Conservation (phyloP, 1,140 invertebrate genomes). For the Leptopilina boulardi region DNA sequence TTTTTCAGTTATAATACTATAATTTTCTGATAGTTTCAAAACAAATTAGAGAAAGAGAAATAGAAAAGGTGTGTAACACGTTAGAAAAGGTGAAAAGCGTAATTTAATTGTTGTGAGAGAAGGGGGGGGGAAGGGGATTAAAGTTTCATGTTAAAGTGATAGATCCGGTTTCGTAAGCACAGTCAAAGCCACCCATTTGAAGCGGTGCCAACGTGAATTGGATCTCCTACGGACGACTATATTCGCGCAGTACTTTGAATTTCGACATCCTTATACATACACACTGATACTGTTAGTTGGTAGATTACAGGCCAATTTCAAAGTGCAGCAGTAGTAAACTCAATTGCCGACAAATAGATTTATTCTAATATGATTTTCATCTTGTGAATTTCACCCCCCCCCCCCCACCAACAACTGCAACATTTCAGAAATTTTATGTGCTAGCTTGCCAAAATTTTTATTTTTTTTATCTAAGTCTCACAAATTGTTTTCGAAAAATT, state of each 20-base stretch:
- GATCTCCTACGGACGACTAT: slow-evolving; percentile 2
- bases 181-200: slow-evolving; percentile 3
- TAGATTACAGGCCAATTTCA: neutral
- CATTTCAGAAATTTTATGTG: neutral
- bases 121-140: neutral
- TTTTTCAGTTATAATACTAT: no score
- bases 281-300: slow-evolving; percentile 3
- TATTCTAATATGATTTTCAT: slow-evolving; percentile 12
- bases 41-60: no score
- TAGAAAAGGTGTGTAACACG: no score
- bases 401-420: neutral
- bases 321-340: neutral
- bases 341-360: neutral
- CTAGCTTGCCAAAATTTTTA: neutral
- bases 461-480: no score
- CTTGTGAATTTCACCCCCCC: neutral
- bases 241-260: neutral
- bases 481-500: no score
- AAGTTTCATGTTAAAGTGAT: neutral
- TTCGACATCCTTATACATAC: neutral
- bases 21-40: no score
- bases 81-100: no score
- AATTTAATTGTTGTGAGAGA: no score
- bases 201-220: slow-evolving; percentile 9
- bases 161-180: slow-evolving; percentile 1